Evolutionary conservation across 2,797 vertebrate species (phyloP), one percentile per base, ranked within the genome.

Genomic region (Gobionotothen gibberifrons): DNA sequence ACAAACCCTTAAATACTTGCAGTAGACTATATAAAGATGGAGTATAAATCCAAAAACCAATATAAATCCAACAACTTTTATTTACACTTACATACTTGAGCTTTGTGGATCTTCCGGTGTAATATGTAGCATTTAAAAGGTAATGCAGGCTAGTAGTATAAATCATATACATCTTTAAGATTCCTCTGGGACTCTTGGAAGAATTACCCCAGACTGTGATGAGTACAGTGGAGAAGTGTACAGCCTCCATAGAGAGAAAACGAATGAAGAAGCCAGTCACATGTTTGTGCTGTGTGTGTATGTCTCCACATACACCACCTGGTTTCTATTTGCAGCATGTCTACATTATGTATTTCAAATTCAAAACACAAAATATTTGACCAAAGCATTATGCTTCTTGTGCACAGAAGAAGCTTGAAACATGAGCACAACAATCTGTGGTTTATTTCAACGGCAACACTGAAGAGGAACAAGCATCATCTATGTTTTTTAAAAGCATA

Each of bases 91-190:
- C 3, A 16, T 39, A n/a, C 19, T 56, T 15, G 8, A 75, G 52
- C 72, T 76, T 70, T 78, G 59, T 71, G 72, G 58, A 43, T 71
- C 74, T 39, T 51, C 56, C 57, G 29, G 26, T 5, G 4, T 77
- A 51, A 74, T 86, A 32, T 53, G 42, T 66, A 42, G 36, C 13
- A 26, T 47, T 36, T 59, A 9, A 48, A 39, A 62, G 57, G 49
- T 51, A 66, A 16, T 58, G 12, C 65, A 55, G 17, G 22, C 52
- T 58, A 19, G 36, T 39, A 4, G 48, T 66, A 72, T 54, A 81
- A 79, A 78, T 82, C 53, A 63, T 46, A 62, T 36, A 14, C 21
- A n/a, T 72, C 22, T 46, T 36, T 3, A 64, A 16, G 66, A n/a
- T 39, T 75, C 65, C 32, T 59, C 11, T 19, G 59, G 69, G 79